Evolutionary conservation across 2,888 invertebrate genomes (phyloP).

Genomic region (Hydrotaea cyrtoneurina): DNA sequence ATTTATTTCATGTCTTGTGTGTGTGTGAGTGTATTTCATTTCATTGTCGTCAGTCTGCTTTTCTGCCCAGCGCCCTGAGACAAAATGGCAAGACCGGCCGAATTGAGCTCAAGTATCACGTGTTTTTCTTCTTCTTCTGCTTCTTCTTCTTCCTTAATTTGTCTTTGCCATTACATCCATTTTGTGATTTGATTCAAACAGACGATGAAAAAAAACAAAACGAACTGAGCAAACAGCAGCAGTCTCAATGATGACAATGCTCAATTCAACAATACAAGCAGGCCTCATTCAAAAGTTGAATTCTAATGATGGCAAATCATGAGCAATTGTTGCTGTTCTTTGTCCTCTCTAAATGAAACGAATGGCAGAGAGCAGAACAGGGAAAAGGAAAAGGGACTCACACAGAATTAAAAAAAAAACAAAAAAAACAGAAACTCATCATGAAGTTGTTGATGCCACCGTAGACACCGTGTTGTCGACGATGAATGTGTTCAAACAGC

Average conservation of each 20-base stretch:
- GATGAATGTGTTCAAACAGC: neutral
- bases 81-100: neutral
- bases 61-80: neutral
- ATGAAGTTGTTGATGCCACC: neutral
- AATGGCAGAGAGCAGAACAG: neutral
- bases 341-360: neutral
- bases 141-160: no score
- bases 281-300: neutral
- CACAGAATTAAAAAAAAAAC: neutral
- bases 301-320: constrained; percentile 29
- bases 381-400: neutral
- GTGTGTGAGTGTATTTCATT: neutral
- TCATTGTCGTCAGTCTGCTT: neutral
- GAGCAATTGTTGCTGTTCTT: constrained; percentile 16
- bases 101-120: constrained; percentile 53
- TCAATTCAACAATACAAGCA: neutral
- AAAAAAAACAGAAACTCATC: no score
- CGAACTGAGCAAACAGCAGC: neutral
- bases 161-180: neutral
- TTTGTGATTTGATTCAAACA: constrained; percentile 15
- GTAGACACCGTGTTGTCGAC: no score
- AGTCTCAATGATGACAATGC: constrained; percentile 4
- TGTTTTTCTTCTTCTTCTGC: constrained; percentile 39
- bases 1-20: neutral
- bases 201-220: neutral